Evolutionary conservation across 2,113 vertebrate genomes (phyloP), one percentile per base, ranked within the genome.

Genomic region (Cheilinus undulatus): DNA sequence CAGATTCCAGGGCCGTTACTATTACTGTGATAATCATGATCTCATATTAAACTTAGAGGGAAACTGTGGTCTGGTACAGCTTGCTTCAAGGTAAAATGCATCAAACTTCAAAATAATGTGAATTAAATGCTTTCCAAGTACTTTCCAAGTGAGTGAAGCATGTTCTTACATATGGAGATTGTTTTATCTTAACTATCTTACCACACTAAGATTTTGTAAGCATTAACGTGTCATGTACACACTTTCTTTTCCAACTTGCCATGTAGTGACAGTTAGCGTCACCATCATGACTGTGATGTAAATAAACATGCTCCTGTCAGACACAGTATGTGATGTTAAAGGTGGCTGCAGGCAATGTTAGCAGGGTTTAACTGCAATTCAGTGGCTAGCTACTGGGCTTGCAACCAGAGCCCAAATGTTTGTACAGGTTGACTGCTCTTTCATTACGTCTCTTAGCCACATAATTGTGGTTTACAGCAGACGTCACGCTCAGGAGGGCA

Each of bases 1-100:
- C 34, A 50, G 19, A 49, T 59, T 76, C 71, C 60, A 78, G 20
- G 15, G 6, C 57, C n/a, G 36, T 51, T n/a, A 42, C 61, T 36
- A 40, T 34, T 22, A 50, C 42, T 43, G 58, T 66, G 38, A 56
- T n/a, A 23, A 58, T 22, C 40, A 63, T 23, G 51, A 62, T 24
- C 28, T 62, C 34, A 48, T 36, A 46, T 27, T 54, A n/a, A n/a
- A n/a, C n/a, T n/a, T n/a, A n/a, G 48, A 28, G 17, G 42, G 34
- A 1, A 14, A n/a, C 6, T 10, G 19, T 20, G 42, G 19, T 45
- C 22, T 23, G 49, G 20, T 2, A 30, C 7, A 43, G 15, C 3
- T n/a, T 14, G 48, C 32, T 45, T 32, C 1, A 10, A 63, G 56
- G 56, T 13, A 45, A 52, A n/a, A n/a, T n/a, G n/a, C n/a, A n/a